A percentile compares a stretch with the other conserved stretches of the same genome.
phyloP scores from a whole-genome alignment of 2,888 invertebrate genomes.

The Pyrocoelia pectoralis region DNA sequence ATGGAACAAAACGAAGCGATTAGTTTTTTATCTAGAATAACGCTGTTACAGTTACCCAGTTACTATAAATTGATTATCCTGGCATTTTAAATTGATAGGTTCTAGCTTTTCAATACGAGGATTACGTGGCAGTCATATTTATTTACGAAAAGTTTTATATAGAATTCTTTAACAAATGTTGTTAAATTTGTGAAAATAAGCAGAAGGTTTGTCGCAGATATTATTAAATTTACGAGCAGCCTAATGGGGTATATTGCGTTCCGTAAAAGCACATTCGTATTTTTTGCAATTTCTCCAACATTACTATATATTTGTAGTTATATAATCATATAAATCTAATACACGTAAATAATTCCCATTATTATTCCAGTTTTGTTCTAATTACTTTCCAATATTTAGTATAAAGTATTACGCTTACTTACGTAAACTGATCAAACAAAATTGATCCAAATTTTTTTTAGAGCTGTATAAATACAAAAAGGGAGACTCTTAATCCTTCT shows the following conservation, averaged over 20 bases:
- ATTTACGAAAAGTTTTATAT: neutral
- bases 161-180: neutral
- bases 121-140: neutral
- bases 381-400: too few relatives aligned
- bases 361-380: too few relatives aligned
- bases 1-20: too few relatives aligned
- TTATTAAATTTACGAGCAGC: slow-evolving; percentile 1
- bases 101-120: neutral
- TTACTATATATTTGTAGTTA: neutral
- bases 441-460: too few relatives aligned
- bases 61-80: neutral
- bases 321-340: neutral
- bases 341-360: too few relatives aligned
- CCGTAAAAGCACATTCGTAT: neutral
- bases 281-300: neutral
- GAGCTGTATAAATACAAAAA: too few relatives aligned
- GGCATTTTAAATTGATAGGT: neutral
- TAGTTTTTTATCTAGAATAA: too few relatives aligned
- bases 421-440: too few relatives aligned
- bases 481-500: too few relatives aligned
- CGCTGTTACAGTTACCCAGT: too few relatives aligned
- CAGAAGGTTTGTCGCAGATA: neutral
- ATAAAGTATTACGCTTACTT: too few relatives aligned
- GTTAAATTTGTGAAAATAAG: neutral
- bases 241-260: neutral